Conservation (phyloP, 2,888 invertebrate genomes). For the Panopea generosa region DNA sequence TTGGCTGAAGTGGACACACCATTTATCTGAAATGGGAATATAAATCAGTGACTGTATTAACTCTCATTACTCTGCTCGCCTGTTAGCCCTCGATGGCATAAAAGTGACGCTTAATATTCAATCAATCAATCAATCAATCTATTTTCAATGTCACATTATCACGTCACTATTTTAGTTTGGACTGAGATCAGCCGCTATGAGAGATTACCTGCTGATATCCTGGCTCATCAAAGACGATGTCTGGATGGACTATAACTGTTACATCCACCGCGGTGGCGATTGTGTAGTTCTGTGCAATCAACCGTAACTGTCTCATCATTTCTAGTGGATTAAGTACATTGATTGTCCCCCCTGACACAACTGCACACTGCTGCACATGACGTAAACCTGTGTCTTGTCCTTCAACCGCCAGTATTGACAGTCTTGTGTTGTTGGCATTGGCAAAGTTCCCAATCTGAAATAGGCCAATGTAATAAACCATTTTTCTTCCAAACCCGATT, state of each 20-base stretch:
- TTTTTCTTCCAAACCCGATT: too few relatives aligned
- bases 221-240: slow-evolving; percentile 75
- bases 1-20: too few relatives aligned
- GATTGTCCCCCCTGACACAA: slow-evolving; percentile 75
- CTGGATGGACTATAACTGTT: slow-evolving; percentile 74
- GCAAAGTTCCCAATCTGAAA: slow-evolving; percentile 79
- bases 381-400: slow-evolving; percentile 72
- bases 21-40: too few relatives aligned
- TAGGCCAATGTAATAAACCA: neutral
- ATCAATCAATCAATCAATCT: too few relatives aligned
- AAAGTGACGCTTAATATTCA: too few relatives aligned
- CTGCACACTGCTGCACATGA: slow-evolving; percentile 71
- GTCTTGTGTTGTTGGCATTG: slow-evolving; percentile 71
- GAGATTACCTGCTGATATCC: slow-evolving; percentile 65
- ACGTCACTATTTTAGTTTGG: too few relatives aligned
- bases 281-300: slow-evolving; percentile 79
- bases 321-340: slow-evolving; percentile 80
- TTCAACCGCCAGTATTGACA: slow-evolving; percentile 78
- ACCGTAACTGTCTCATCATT: slow-evolving; percentile 78
- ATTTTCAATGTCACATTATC: too few relatives aligned
- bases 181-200: too few relatives aligned
- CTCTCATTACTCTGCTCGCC: too few relatives aligned
- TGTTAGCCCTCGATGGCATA: too few relatives aligned
- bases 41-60: too few relatives aligned
- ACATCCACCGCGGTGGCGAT: slow-evolving; percentile 79